A percentile compares a stretch with the other conserved stretches of the same genome.
These are phyloP conservation scores for Yasuhikotakia modesta DNA, from an alignment of 2,797 vertebrate genomes.

Conservation along the genomic window DNA sequence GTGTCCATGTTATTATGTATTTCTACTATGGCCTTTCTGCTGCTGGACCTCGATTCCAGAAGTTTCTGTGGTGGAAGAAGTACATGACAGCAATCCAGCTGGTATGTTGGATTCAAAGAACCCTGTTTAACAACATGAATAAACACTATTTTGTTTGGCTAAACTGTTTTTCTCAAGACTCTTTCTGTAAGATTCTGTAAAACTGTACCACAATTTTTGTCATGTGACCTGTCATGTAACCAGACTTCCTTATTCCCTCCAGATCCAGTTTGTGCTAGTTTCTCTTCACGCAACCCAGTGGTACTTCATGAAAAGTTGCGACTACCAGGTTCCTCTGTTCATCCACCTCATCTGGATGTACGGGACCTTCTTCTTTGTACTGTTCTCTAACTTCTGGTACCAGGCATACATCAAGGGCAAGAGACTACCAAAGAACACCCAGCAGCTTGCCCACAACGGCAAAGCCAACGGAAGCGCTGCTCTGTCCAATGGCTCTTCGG, in stretches of 20 bases:
- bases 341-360: conserved; percentile 98
- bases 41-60: conserved; percentile 93
- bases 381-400: conserved; percentile 99
- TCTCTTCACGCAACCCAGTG: conserved; percentile 95
- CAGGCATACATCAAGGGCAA: conserved; percentile 96
- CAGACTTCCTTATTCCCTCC: conserved; percentile 45
- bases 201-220: not conserved
- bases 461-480: conserved; percentile 41
- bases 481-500: conserved; percentile 62
- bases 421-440: conserved; percentile 83
- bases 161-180: not conserved
- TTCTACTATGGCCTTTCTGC: conserved; percentile 95
- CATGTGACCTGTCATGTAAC: not conserved
- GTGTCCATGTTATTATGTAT: conserved; percentile 97
- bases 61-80: conserved; percentile 99
- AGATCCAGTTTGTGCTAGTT: conserved; percentile 95
- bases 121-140: not conserved
- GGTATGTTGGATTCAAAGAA: conserved; percentile 73
- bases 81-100: conserved; percentile 99
- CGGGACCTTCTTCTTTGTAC: conserved; percentile 95
- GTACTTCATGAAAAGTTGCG: conserved; percentile 94
- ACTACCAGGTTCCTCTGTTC: conserved; percentile 90
- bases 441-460: conserved; percentile 65
- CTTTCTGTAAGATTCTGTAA: no score
- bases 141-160: no score